Evolutionary conservation across 2,888 invertebrate species (phyloP), one percentile per base, ranked within the genome.

Genomic region (Amphimallon solstitiale): DNA sequence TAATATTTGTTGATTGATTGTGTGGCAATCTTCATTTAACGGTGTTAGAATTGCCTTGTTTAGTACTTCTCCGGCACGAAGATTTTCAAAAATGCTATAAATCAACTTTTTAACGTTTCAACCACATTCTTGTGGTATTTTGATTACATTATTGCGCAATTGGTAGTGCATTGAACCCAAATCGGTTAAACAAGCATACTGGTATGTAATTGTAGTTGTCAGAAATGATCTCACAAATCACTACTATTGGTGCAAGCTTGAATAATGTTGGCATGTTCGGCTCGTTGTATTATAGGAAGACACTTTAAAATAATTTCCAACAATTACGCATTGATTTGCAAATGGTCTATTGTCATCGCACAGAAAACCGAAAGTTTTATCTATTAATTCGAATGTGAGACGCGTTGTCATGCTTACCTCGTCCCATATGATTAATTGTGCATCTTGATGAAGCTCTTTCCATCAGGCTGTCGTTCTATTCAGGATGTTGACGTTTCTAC

Each of bases 271-370:
- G 62, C 37, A 14, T 52, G n/a, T 38, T 45, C 21, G 3, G 59
- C 72, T 38, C 60, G 46, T 4, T n/a, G n/a, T n/a, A n/a, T n/a
- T n/a, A n/a, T n/a, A n/a, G n/a, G n/a, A n/a, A n/a, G n/a, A n/a
- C n/a, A 59, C 62, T 5, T 70, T 52, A 43, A 73, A 73, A 61
- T 72, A 71, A 5, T 72, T 72, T 2, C 71, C 71, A 6, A 74
- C 21, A 7, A 73, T 52, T 1, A 72, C 60, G 10, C 65, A 34
- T 61, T 71, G 72, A 4, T 70, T 71, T 17, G 63, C 66, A 37
- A 68, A 66, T 2, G 46, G 52, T 3, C n/a, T 6, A 9, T 67
- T 34, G 34, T 37, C 49, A 1, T 59, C 14, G 43, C 54, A 65
- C 38, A 71, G n/a, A 19, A 66, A 59, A 35, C 29, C 34, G 12